These are phyloP conservation scores for Thermophis baileyi DNA, from an alignment of 2,113 vertebrate genomes.

Conservation along the genomic window DNA sequence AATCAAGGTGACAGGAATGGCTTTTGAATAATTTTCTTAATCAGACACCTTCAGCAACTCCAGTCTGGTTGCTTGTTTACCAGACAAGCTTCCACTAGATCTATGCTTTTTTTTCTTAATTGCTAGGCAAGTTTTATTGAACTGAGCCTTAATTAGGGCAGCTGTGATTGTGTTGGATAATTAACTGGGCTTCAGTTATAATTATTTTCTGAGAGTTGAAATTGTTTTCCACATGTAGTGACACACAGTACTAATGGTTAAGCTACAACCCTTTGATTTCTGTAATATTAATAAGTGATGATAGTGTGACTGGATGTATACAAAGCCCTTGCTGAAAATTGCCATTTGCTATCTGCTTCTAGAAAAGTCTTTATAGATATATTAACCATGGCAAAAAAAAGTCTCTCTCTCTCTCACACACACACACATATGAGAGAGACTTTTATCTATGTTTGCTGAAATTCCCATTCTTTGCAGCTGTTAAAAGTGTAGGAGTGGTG, in stretches of 20 bases:
- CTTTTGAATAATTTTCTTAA: slow-evolving; percentile 75
- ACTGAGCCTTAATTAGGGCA: slow-evolving; percentile 70
- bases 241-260: slow-evolving; percentile 52
- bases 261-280: slow-evolving; percentile 57
- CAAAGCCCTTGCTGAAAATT: background rate
- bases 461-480: background rate
- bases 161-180: slow-evolving; percentile 69
- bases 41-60: slow-evolving; percentile 72
- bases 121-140: slow-evolving; percentile 68
- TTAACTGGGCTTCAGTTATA: slow-evolving; percentile 74
- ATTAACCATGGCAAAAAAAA: background rate
- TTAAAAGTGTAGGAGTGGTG: background rate
- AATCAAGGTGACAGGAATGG: slow-evolving; percentile 71
- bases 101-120: slow-evolving; percentile 55
- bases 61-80: slow-evolving; percentile 74
- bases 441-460: background rate
- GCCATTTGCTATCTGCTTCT: background rate
- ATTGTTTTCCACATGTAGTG: slow-evolving; percentile 61
- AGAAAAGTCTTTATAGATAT: background rate
- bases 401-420: background rate
- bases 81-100: slow-evolving; percentile 64
- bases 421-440: background rate
- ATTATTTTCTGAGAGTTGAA: slow-evolving; percentile 71
- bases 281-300: slow-evolving; percentile 34
- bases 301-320: background rate